Conservation (phyloP, 2,888 invertebrate species). For the Silvanus unidentatus region DNA sequence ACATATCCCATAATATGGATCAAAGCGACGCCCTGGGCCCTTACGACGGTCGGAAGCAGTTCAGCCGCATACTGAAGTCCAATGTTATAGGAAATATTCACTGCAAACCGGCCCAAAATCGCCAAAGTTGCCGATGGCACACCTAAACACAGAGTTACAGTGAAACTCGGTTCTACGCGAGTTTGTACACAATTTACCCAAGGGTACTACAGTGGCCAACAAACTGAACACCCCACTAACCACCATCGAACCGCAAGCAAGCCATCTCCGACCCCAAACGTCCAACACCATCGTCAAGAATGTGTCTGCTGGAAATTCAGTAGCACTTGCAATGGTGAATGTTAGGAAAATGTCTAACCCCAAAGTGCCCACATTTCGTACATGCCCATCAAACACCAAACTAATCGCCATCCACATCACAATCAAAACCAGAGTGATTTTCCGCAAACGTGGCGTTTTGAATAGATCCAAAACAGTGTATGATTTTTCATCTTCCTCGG, state of each 20-base stretch:
- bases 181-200: conserved; percentile 38
- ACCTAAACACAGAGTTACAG: conserved; percentile 55
- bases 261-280: conserved; percentile 78
- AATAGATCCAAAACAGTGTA: conserved; percentile 80
- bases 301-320: conserved; percentile 80
- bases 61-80: conserved; percentile 87
- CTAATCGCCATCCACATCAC: conserved; percentile 88
- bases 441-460: conserved; percentile 68
- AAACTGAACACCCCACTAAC: conserved; percentile 76
- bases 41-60: conserved; percentile 76
- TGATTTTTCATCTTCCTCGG: conserved; percentile 62
- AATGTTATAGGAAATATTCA: conserved; percentile 86
- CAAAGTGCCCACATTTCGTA: conserved; percentile 78
- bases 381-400: conserved; percentile 82
- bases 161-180: neutral
- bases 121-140: conserved; percentile 71
- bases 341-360: conserved; percentile 79
- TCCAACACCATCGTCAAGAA: conserved; percentile 71
- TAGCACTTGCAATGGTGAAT: conserved; percentile 77
- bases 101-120: conserved; percentile 76
- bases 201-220: conserved; percentile 67
- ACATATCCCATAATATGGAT: conserved; percentile 87
- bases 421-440: conserved; percentile 71
- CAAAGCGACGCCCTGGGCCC: conserved; percentile 80
- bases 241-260: conserved; percentile 77